Conservation (phyloP, 2,113 vertebrate species). For the Dendrocopos noguchii region DNA sequence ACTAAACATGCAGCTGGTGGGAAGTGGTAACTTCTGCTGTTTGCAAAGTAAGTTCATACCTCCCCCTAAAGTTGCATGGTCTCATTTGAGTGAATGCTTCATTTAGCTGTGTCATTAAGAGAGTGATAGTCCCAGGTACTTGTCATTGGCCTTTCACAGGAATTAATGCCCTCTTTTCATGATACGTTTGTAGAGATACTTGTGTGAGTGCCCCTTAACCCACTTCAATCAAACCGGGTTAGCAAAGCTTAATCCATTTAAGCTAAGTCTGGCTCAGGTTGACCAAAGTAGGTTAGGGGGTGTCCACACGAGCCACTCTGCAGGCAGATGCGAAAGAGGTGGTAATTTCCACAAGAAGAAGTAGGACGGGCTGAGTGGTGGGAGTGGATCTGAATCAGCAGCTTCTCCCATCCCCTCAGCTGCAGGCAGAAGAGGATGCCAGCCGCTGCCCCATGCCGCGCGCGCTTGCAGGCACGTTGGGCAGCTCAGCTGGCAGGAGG, state of each 20-base stretch:
- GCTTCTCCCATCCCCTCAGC: neutral
- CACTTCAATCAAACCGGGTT: slow-evolving; percentile 40
- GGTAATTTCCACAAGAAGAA: slow-evolving; percentile 22
- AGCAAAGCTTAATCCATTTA: slow-evolving; percentile 55
- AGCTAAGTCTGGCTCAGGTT: slow-evolving; percentile 29
- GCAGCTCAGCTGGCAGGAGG: neutral
- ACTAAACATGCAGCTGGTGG: neutral
- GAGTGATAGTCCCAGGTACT: neutral
- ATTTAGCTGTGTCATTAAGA: neutral
- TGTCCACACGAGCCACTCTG: neutral
- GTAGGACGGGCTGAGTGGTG: neutral
- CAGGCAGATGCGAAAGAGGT: neutral
- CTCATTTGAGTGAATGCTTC: neutral
- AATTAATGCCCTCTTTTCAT: neutral
- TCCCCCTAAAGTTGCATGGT: fast-evolving
- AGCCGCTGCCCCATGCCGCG: fast-evolving
- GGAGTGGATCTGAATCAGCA: neutral
- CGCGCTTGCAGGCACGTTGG: neutral
- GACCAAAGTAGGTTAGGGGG: slow-evolving; percentile 32
- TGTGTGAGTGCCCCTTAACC: slow-evolving; percentile 11
- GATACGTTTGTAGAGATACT: neutral
- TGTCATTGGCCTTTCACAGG: neutral
- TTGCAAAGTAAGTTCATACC: neutral
- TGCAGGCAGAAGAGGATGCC: neutral
- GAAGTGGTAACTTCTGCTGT: neutral